A percentile compares a stretch with the other conserved stretches of the same genome.
Conservation (phyloP, 2,888 invertebrate species). For the Sabellastarte sp. region DNA sequence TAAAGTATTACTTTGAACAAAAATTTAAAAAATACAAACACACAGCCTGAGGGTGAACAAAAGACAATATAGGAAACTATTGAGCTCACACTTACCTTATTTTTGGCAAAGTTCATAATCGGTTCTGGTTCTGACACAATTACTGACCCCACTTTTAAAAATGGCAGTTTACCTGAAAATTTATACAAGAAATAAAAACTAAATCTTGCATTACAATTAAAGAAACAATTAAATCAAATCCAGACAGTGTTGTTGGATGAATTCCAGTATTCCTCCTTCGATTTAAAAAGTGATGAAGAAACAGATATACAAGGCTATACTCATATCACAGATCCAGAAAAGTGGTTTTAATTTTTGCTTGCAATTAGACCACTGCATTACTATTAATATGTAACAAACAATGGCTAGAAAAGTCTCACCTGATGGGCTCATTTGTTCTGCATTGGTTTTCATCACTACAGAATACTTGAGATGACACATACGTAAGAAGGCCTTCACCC, state of each 20-base stretch:
- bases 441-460: slow-evolving; percentile 82
- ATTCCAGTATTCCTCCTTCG: no score
- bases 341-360: no score
- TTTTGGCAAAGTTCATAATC: slow-evolving; percentile 83
- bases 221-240: background rate
- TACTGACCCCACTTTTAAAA: slow-evolving; percentile 85
- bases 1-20: no score
- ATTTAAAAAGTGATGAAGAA: no score
- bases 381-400: no score
- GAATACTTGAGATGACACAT: slow-evolving; percentile 85
- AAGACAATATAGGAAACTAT: no score
- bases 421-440: slow-evolving; percentile 95
- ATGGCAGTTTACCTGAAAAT: slow-evolving; percentile 77
- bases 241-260: background rate
- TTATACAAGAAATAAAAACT: no score
- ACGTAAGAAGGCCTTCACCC: slow-evolving; percentile 88
- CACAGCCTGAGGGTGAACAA: no score
- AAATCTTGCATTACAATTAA: background rate
- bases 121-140: slow-evolving; percentile 87
- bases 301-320: no score
- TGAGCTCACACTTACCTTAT: slow-evolving; percentile 66
- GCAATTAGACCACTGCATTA: no score
- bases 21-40: no score
- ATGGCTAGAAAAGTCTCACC: slow-evolving; percentile 54
- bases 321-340: no score